Base-by-base conservation (phyloP, 1,140 invertebrate species). In the Geopemphigus sp. region DNA sequence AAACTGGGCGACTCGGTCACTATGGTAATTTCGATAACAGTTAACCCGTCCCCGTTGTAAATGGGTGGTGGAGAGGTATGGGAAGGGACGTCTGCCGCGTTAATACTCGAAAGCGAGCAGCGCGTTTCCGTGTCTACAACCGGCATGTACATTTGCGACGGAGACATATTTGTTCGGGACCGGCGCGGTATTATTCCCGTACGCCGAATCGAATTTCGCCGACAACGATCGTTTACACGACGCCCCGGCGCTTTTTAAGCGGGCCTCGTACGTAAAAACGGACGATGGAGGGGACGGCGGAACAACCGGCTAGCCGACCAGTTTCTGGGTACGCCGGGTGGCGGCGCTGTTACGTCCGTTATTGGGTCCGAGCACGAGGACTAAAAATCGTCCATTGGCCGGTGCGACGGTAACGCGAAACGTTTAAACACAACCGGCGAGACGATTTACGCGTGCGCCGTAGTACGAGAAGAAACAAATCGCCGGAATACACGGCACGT, bases 231-330 rank as follows among this genome's bases (percentile, higher is more conserved):
- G 54, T 59, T 76, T 76, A 59, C 32, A 45, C n/a, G n/a, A n/a
- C n/a, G 57, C 72, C 8, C 14, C 72, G 39, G 59, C 54, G 72
- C 54, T 32, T 56, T 76, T 76, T 76, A 76, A 22, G 72, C 59
- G 45, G 29, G 39, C 22, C 45, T 76, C 72, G 39, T 59, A 45
- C 6, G 4, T 15, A 68, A 26, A 53, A 26, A 66, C 53, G 32
- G 24, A 56, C 54, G 24, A 73, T n/a, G n/a, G n/a, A n/a, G n/a
- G n/a, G n/a, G n/a, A n/a, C n/a, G n/a, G n/a, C n/a, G n/a, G n/a
- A n/a, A n/a, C n/a, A 73, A 73, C 70, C 32, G 72, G 72, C 29
- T 57, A n/a, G 56, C 29, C 56, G 72, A 76, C 72, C 56, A 76
- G 72, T 76, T 76, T 74, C 45, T n/a, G n/a, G 45, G 54, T 47